Evolutionary conservation across 1,140 invertebrate genomes (phyloP).

Genomic region (Rhagoletis zephyria): DNA sequence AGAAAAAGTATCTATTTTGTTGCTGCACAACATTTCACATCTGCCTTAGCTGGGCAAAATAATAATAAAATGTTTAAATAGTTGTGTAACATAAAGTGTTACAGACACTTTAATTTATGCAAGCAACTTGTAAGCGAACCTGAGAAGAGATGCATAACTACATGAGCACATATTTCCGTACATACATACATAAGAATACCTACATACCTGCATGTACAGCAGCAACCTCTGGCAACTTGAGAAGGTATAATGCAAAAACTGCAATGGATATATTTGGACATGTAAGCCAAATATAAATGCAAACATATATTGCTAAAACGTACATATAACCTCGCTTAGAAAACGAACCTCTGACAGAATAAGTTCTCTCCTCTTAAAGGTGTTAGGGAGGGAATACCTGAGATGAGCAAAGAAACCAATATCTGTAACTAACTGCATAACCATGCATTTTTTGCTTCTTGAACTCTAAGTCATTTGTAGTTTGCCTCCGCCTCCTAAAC

Average conservation of each 20-base stretch:
- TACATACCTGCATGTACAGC: neutral
- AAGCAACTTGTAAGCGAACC: neutral
- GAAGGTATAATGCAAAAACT: neutral
- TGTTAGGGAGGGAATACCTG: too few relatives aligned
- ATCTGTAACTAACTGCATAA: too few relatives aligned
- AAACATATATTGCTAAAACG: too few relatives aligned
- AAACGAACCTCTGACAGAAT: too few relatives aligned
- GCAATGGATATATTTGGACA: too few relatives aligned
- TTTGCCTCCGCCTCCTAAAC: too few relatives aligned
- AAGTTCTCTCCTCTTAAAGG: too few relatives aligned
- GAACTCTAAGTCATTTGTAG: too few relatives aligned
- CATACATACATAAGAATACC: neutral
- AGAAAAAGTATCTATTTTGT: neutral
- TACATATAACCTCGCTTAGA: too few relatives aligned
- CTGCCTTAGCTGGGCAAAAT: neutral
- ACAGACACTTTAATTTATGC: slow-evolving; percentile 42
- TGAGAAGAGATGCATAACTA: neutral
- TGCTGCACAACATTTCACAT: neutral
- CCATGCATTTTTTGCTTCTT: too few relatives aligned
- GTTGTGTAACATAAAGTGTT: slow-evolving; percentile 30
- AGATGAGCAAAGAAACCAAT: too few relatives aligned
- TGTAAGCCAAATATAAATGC: too few relatives aligned
- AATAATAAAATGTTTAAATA: slow-evolving; percentile 42
- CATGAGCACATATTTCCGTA: neutral
- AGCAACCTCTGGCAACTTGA: neutral